phyloP scores from a whole-genome alignment of 2,888 invertebrate genomes.

The Trachelus troglodyta region DNA sequence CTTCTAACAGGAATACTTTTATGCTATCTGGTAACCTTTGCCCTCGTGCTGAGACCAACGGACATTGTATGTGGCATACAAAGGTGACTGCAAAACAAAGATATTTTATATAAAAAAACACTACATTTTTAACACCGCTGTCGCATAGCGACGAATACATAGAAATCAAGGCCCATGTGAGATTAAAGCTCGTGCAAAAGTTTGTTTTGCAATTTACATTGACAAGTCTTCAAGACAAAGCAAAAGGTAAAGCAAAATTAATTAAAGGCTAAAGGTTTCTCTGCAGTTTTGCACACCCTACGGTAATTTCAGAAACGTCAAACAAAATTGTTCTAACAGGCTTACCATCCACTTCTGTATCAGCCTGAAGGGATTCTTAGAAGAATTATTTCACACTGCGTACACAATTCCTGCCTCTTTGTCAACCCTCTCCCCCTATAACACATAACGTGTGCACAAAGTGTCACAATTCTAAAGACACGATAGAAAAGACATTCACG shows the following conservation, averaged over 20 bases:
- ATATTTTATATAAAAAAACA: not conserved
- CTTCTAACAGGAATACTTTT: slow-evolving; percentile 89
- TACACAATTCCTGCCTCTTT: not conserved
- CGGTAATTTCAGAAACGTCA: not conserved
- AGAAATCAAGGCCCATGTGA: not conserved
- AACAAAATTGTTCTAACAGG: not conserved
- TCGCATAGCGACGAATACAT: not conserved
- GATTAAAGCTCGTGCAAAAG: not conserved
- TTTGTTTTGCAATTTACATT: not conserved
- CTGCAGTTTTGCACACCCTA: not conserved
- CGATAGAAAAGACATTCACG: too few relatives aligned
- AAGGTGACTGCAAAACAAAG: slow-evolving; percentile 70
- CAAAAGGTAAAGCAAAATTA: not conserved
- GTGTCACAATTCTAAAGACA: not conserved
- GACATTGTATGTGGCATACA: slow-evolving; percentile 92
- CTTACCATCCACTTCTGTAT: not conserved
- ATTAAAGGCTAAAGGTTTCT: not conserved
- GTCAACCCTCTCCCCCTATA: not conserved
- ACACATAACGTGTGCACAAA: not conserved
- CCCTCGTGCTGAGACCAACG: slow-evolving; percentile 86
- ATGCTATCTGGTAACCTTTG: slow-evolving; percentile 94
- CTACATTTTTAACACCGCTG: not conserved
- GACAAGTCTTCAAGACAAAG: not conserved
- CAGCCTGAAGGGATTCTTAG: not conserved
- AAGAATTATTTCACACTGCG: not conserved